Evolutionary conservation across 1,140 invertebrate genomes (phyloP).

Genomic region (Hycleus cichorii): DNA sequence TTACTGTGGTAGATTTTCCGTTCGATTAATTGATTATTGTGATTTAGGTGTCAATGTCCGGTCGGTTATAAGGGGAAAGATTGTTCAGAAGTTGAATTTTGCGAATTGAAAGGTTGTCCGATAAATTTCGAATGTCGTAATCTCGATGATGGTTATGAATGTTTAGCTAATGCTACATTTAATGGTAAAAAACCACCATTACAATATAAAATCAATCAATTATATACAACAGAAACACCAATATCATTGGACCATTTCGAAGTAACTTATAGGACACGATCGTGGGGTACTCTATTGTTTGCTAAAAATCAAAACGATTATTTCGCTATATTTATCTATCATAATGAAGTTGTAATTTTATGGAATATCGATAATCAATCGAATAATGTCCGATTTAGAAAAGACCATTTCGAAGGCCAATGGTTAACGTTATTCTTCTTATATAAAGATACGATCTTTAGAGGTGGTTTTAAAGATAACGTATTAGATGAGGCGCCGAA

Average conservation of each 20-base stretch:
- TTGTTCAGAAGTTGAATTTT: constrained; percentile 89
- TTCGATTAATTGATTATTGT: neutral
- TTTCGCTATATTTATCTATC: constrained; percentile 63
- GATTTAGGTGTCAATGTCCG: constrained; percentile 65
- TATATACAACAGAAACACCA: no score
- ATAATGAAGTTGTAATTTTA: constrained; percentile 57
- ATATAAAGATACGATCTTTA: constrained; percentile 48
- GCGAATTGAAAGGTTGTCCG: constrained; percentile 78
- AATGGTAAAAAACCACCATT: constrained; percentile 60
- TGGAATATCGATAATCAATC: constrained; percentile 52
- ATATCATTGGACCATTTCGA: no score
- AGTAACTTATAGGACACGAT: constrained; percentile 58
- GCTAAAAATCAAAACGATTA: constrained; percentile 51
- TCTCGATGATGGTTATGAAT: constrained; percentile 85
- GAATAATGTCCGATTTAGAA: constrained; percentile 49
- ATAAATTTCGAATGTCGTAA: constrained; percentile 73
- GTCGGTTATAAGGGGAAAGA: constrained; percentile 87
- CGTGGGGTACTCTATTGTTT: constrained; percentile 63
- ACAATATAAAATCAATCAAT: constrained; percentile 38
- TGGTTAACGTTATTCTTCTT: constrained; percentile 60
- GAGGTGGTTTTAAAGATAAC: constrained; percentile 46
- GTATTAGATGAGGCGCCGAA: constrained; percentile 44
- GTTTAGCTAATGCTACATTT: constrained; percentile 81
- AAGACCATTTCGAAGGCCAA: constrained; percentile 53
- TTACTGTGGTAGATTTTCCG: no score